Conservation (phyloP, 2,113 vertebrate species). For the Melanerpes formicivorus region DNA sequence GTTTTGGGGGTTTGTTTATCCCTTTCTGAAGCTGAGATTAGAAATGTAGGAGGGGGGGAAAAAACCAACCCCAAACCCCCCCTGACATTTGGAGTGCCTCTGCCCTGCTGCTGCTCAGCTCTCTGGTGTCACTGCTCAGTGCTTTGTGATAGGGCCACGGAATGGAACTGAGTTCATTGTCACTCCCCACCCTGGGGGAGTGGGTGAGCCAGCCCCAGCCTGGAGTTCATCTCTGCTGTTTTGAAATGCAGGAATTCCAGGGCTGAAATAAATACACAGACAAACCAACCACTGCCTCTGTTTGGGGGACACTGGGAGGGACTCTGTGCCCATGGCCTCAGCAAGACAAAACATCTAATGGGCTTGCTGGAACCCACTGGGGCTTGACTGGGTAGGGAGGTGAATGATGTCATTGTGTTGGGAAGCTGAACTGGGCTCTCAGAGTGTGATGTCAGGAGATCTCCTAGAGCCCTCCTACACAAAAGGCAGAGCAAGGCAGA, state of each 20-base stretch:
- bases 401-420: slow-evolving; percentile 46
- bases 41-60: background rate
- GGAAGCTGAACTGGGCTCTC: background rate
- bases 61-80: background rate
- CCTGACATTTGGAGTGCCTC: background rate
- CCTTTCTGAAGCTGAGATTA: background rate
- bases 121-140: background rate
- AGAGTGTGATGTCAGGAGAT: background rate
- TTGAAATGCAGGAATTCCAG: background rate
- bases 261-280: background rate
- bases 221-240: slow-evolving; percentile 5
- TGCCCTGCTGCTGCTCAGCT: background rate
- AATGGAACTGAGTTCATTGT: background rate
- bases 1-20: background rate
- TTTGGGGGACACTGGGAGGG: background rate
- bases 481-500: background rate
- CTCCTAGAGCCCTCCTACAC: slow-evolving; percentile 13
- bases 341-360: slow-evolving; percentile 41
- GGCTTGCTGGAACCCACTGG: background rate
- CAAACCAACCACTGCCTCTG: background rate
- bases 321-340: slow-evolving; percentile 30
- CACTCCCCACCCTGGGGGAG: background rate
- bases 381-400: slow-evolving; percentile 3
- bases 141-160: background rate
- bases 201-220: background rate